Evolutionary conservation across 2,797 vertebrate species (phyloP), one percentile per base, ranked within the genome.

Genomic region (Poecilia wingei): DNA sequence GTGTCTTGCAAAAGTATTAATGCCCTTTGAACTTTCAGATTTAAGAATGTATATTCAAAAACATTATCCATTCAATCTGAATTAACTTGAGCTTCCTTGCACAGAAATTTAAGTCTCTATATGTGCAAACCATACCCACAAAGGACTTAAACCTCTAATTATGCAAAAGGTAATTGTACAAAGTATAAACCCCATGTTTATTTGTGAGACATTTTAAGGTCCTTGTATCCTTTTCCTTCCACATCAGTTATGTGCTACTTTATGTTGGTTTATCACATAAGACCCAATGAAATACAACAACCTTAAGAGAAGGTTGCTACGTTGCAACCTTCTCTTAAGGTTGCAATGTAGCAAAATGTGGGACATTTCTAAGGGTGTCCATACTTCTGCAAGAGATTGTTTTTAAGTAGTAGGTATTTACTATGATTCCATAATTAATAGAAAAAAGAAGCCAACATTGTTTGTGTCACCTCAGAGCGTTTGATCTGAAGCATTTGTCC

Each of bases 401-500:
- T 39, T 47, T 49, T 33, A 72, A 33, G 45, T 14, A 4, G 51
- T 4, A 31, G 13, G 31, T n/a, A 66, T 66, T 36, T 68, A 66
- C 18, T 18, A n/a, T 68, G 57, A 49, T 33, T 66, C 36, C 9
- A 66, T 39, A 53, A 66, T 6, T 22, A 25, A 47, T 3, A 28
- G 10, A 47, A 51, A 1, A 12, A 53, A 20, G 20, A 55, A 20
- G 66, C 1, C 3, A 25, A 55, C 49, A 43, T 43, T 6, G 1
- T 18, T 43, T 71, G 49, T 72, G 89, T 87, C 91, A 99, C 98
- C 97, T 99, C 97, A 0, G 97, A 92, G 86, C 88, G 91, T 89
- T 91, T 95, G 79, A 99, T 96, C 68, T 92, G 80, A 36, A 99
- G 93, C 18, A 87, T 96, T 74, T 97, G 97, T 77, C 97, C 97